These are phyloP conservation scores for Habroteleia sp. DNA, from an alignment of 2,888 invertebrate species.

Conservation along the genomic window DNA sequence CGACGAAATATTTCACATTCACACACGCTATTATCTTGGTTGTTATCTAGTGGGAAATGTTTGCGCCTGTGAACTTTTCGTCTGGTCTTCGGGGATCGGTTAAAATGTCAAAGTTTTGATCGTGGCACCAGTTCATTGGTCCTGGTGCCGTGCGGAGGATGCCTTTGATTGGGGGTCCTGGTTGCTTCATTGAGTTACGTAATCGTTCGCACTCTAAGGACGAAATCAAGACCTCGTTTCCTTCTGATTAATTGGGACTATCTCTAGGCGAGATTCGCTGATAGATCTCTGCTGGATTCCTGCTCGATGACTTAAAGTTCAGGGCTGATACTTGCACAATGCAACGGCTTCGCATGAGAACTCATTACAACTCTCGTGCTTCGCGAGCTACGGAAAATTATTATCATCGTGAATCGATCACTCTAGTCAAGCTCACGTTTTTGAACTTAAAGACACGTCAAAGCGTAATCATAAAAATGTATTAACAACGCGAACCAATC, in stretches of 20 bases:
- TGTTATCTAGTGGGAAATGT: conserved; percentile 44
- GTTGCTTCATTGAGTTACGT: no score
- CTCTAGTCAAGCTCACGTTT: conserved; percentile 63
- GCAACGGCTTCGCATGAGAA: conserved; percentile 63
- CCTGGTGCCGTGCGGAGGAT: no score
- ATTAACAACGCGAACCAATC: conserved; percentile 29
- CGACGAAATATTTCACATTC: conserved; percentile 39
- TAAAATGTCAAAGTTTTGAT: conserved; percentile 34
- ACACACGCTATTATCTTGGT: conserved; percentile 36
- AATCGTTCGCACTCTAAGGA: no score
- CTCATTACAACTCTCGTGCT: conserved; percentile 60
- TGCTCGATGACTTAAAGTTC: conserved; percentile 67
- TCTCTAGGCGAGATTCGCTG: conserved; percentile 30
- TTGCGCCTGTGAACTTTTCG: conserved; percentile 45
- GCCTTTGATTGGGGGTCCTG: no score
- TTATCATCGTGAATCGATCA: conserved; percentile 61
- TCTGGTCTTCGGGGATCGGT: conserved; percentile 24
- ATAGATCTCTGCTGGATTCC: conserved; percentile 64
- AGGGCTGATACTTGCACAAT: conserved; percentile 67
- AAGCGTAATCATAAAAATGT: conserved; percentile 54
- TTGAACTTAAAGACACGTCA: conserved; percentile 61
- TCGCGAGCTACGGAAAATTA: conserved; percentile 57
- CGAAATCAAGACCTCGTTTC: conserved; percentile 4
- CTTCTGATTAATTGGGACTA: conserved; percentile 10
- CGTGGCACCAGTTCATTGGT: conserved; percentile 13